Evolutionary conservation across 2,888 invertebrate species (phyloP).

Genomic region (Heterodera filipjevi): DNA sequence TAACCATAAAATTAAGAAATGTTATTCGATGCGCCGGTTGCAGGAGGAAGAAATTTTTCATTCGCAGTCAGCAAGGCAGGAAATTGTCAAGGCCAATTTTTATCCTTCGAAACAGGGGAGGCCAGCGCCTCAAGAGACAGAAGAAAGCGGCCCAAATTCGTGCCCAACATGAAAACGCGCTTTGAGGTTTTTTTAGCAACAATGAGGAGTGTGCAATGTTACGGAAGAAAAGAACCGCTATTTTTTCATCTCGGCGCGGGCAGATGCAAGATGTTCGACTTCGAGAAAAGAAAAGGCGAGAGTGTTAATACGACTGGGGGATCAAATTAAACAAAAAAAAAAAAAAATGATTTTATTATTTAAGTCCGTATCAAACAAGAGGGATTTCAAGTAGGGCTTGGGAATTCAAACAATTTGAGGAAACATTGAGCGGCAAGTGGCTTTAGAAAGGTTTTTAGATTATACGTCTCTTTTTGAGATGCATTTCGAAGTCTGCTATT

Average conservation of each 20-base stretch:
- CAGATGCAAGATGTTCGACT: slow-evolving; percentile 68
- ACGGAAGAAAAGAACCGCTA: slow-evolving; percentile 81
- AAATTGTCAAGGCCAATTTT: slow-evolving; percentile 97
- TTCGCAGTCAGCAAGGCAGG: slow-evolving; percentile 94
- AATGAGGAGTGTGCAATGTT: slow-evolving; percentile 82
- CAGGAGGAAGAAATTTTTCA: slow-evolving; percentile 99
- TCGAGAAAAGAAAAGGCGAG: slow-evolving; percentile 52
- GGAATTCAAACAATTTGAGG: slow-evolving; percentile 97
- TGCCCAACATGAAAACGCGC: slow-evolving; percentile 89
- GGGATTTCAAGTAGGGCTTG: slow-evolving; percentile 91
- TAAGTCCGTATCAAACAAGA: slow-evolving; percentile 73
- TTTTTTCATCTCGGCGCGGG: slow-evolving; percentile 97
- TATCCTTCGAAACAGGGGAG: slow-evolving; percentile 96
- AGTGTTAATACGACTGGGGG: slow-evolving; percentile 20
- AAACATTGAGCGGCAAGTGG: slow-evolving; percentile 83
- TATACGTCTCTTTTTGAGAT: slow-evolving; percentile 39
- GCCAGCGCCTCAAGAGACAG: slow-evolving; percentile 94
- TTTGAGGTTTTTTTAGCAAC: slow-evolving; percentile 91
- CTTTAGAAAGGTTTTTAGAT: background rate
- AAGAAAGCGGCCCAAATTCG: slow-evolving; percentile 67
- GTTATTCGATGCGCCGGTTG: slow-evolving; percentile 57
- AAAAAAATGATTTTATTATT: background rate
- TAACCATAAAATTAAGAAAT: background rate
- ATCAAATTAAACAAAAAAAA: background rate
- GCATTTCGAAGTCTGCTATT: slow-evolving; percentile 77